A percentile compares a stretch with the other conserved stretches of the same genome.
Evolutionary conservation across 2,797 vertebrate genomes (phyloP).

Genomic region (Gadopsis bispinosus): DNA sequence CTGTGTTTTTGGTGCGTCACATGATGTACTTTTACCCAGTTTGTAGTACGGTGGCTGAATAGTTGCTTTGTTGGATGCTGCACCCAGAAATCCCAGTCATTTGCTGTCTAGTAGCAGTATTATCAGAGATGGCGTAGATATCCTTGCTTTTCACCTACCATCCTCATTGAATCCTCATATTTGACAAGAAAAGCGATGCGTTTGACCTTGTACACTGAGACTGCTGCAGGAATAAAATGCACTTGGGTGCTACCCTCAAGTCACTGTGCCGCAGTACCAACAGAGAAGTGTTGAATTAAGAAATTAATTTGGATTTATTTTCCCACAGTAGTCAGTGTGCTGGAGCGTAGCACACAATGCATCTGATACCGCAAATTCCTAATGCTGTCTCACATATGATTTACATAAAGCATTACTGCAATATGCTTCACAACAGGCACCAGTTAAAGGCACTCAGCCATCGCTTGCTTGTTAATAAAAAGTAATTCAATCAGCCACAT

Average conservation of each 20-base stretch:
- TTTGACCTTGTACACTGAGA: slow-evolving; percentile 1
- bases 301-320: slow-evolving; percentile 8
- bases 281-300: background rate
- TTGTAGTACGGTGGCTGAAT: slow-evolving; percentile 27
- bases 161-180: slow-evolving; percentile 1
- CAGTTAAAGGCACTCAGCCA: slow-evolving; percentile 34
- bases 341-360: slow-evolving; percentile 7
- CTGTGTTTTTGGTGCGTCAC: slow-evolving; percentile 43
- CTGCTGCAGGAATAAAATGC: background rate
- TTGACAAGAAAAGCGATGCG: background rate
- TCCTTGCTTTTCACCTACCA: background rate
- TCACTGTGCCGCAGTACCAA: background rate
- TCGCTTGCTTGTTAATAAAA: slow-evolving; percentile 51
- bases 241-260: background rate
- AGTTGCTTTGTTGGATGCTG: slow-evolving; percentile 42
- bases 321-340: slow-evolving; percentile 9
- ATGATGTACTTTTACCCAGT: slow-evolving; percentile 37
- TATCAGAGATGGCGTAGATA: slow-evolving; percentile 29
- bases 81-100: slow-evolving; percentile 18
- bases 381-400: slow-evolving; percentile 36
- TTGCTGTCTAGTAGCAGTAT: background rate
- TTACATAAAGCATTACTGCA: slow-evolving; percentile 24
- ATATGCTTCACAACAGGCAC: slow-evolving; percentile 18
- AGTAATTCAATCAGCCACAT: slow-evolving; percentile 34
- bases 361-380: slow-evolving; percentile 12